These are phyloP conservation scores for Alauda arvensis DNA, from an alignment of 2,797 vertebrate genomes.

Conservation along the genomic window DNA sequence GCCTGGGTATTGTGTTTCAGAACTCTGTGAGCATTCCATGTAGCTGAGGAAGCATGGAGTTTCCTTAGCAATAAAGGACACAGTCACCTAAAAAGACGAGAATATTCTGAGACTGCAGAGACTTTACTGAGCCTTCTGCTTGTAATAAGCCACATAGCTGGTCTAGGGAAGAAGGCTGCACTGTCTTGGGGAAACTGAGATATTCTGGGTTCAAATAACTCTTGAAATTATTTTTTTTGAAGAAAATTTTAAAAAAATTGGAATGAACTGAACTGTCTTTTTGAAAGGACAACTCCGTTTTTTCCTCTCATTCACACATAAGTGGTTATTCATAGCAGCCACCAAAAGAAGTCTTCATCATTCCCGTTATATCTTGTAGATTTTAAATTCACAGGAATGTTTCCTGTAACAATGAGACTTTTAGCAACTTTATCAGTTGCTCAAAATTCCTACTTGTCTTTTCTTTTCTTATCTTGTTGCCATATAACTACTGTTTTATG, in stretches of 20 bases:
- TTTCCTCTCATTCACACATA: neutral
- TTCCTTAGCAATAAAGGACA: neutral
- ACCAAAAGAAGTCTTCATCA: neutral
- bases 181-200: neutral
- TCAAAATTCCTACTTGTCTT: neutral
- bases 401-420: neutral
- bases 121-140: neutral
- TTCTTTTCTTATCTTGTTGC: neutral
- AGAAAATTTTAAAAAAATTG: neutral
- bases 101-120: neutral
- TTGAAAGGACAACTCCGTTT: neutral
- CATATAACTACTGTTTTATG: neutral
- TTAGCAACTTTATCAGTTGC: neutral
- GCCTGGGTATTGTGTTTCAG: neutral
- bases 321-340: neutral
- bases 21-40: neutral
- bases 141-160: neutral
- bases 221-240: neutral
- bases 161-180: neutral
- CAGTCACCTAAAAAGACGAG: neutral
- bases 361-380: neutral
- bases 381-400: neutral
- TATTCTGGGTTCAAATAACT: neutral
- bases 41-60: neutral
- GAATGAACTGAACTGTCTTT: neutral